Percentiles rank a stretch among this genome's conserved stretches.
Conservation (phyloP, 2,888 invertebrate species). For the Chrysolina haemoptera region DNA sequence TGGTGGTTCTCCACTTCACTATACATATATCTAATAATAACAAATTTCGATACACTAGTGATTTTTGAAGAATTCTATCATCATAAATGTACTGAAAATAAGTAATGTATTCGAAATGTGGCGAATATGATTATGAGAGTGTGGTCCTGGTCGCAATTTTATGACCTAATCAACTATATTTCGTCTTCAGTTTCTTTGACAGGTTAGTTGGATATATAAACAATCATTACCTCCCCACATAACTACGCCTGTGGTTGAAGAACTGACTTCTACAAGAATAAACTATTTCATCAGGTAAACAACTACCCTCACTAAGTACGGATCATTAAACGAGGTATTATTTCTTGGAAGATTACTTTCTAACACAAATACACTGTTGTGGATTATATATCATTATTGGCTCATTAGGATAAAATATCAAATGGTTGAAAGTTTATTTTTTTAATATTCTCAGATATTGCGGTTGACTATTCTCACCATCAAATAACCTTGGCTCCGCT, state of each 20-base stretch:
- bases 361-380: neutral
- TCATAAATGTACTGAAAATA: no score
- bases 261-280: conserved; percentile 4
- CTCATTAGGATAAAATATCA: conserved; percentile 1
- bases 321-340: conserved; percentile 9
- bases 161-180: no score
- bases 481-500: no score
- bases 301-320: conserved; percentile 16
- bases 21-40: no score
- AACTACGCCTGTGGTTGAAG: neutral
- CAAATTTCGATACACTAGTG: no score
- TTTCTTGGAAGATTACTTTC: conserved; percentile 11
- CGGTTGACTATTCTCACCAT: neutral
- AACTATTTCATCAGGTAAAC: neutral
- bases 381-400: neutral
- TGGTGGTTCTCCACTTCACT: no score
- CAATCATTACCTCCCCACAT: neutral
- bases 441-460: neutral
- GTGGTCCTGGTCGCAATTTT: no score
- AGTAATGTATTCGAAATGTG: no score
- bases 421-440: neutral
- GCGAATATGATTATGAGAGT: no score
- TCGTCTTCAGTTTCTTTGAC: no score
- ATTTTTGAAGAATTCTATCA: no score
- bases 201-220: no score